These are phyloP conservation scores for Chloebia gouldiae DNA, from an alignment of 2,113 vertebrate species.

Conservation along the genomic window DNA sequence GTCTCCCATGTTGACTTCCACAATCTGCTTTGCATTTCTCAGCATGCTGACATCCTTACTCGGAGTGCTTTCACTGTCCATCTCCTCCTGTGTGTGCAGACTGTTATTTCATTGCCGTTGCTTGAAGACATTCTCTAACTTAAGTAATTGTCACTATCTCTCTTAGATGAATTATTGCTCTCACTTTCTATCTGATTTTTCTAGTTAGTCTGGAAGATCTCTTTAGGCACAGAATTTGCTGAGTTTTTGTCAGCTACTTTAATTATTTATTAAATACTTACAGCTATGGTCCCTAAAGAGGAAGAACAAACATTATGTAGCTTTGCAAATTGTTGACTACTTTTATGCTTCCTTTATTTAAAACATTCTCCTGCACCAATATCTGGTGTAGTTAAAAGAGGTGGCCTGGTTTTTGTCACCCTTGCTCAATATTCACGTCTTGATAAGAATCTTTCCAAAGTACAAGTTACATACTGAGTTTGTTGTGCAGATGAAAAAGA, in stretches of 20 bases:
- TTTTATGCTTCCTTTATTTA: not conserved
- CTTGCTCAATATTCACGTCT: not conserved
- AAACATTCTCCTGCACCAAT: not conserved
- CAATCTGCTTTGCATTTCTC: not conserved
- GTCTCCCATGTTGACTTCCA: not conserved
- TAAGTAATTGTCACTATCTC: not conserved
- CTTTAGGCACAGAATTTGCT: not conserved
- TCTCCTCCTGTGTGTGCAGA: not conserved
- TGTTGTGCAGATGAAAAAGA: not conserved
- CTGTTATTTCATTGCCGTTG: not conserved
- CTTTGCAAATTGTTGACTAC: not conserved
- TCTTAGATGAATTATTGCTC: not conserved
- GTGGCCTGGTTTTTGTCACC: not conserved
- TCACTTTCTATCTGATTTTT: not conserved
- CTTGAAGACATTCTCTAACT: not conserved
- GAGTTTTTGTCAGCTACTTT: not conserved
- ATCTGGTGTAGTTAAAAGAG: not conserved
- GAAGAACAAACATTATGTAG: not conserved
- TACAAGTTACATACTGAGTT: not conserved
- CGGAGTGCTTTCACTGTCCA: not conserved
- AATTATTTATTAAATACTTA: not conserved
- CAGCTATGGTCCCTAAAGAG: not conserved
- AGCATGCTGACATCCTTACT: not conserved
- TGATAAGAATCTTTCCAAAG: not conserved
- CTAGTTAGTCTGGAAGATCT: not conserved